Percentiles rank a stretch among this genome's conserved stretches.
Evolutionary conservation across 2,888 invertebrate species (phyloP).

Genomic region (Drosophila sordidula): DNA sequence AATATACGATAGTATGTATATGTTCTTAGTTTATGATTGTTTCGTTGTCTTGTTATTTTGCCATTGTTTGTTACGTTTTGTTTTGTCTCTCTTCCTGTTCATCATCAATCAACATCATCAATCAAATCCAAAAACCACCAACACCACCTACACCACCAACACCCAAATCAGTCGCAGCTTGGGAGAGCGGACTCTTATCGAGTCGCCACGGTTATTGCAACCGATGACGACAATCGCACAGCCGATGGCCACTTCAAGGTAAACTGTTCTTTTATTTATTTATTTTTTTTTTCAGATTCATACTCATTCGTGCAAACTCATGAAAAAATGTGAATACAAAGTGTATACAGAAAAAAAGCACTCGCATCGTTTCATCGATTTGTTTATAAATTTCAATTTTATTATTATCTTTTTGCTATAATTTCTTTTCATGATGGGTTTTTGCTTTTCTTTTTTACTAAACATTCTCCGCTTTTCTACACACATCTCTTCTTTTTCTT

Average conservation of each 20-base stretch:
- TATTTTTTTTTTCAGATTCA: constrained; percentile 10
- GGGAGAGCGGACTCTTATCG: constrained; percentile 98
- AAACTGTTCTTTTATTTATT: constrained; percentile 55
- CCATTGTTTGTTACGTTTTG: constrained; percentile 60
- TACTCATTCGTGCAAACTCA: constrained; percentile 16
- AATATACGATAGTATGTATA: constrained; percentile 10
- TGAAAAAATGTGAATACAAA: constrained; percentile 13
- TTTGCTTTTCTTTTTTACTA: constrained; percentile 17
- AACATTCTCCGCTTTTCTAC: constrained; percentile 9
- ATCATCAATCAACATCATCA: constrained; percentile 64
- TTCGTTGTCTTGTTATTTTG: constrained; percentile 27
- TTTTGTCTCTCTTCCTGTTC: constrained; percentile 64
- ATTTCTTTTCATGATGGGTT: constrained; percentile 31
- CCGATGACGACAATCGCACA: constrained; percentile 97
- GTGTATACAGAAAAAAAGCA: constrained; percentile 5
- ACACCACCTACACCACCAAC: background rate
- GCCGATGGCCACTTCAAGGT: constrained; percentile 97
- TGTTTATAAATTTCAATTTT: constrained; percentile 40
- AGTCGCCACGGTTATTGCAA: constrained; percentile 96
- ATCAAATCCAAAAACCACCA: constrained; percentile 16
- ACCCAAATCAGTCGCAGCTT: constrained; percentile 86
- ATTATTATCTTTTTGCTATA: background rate
- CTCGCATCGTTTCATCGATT: constrained; percentile 27
- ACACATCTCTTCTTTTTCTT: constrained; percentile 35
- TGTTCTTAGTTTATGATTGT: constrained; percentile 43